These are phyloP conservation scores for Carlito syrichta DNA, from an alignment of 2,113 vertebrate genomes.

Conservation along the genomic window DNA sequence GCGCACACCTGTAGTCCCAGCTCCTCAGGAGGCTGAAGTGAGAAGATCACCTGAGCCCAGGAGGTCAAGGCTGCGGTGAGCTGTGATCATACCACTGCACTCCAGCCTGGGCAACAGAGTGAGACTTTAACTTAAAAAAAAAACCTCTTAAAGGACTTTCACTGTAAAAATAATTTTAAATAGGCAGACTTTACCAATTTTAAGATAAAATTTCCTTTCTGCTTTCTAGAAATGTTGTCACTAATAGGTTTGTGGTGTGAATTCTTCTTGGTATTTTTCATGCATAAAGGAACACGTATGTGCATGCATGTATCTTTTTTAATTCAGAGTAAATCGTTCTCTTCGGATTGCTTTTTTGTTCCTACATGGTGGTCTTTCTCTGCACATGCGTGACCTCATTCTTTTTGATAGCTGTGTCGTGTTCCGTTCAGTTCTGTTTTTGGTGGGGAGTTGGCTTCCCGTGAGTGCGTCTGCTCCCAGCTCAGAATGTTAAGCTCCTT, in stretches of 20 bases:
- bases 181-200: background rate
- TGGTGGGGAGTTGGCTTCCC: background rate
- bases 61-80: no score
- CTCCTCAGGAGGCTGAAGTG: no score
- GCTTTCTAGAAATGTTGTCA: background rate
- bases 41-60: no score
- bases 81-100: no score
- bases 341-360: background rate
- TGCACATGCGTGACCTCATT: background rate
- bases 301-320: background rate
- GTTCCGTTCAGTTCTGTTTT: background rate
- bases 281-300: background rate
- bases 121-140: no score
- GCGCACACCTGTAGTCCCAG: no score
- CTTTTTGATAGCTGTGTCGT: background rate
- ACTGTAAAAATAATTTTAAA: background rate
- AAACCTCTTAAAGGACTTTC: no score
- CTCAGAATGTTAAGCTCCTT: background rate
- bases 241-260: background rate
- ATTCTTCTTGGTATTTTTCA: constrained; percentile 1
- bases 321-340: background rate
- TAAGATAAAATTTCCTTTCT: background rate
- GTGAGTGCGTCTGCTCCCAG: background rate
- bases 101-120: no score
- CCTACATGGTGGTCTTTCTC: background rate